Conservation (phyloP, 2,113 vertebrate species). For the Apteryx mantelli region DNA sequence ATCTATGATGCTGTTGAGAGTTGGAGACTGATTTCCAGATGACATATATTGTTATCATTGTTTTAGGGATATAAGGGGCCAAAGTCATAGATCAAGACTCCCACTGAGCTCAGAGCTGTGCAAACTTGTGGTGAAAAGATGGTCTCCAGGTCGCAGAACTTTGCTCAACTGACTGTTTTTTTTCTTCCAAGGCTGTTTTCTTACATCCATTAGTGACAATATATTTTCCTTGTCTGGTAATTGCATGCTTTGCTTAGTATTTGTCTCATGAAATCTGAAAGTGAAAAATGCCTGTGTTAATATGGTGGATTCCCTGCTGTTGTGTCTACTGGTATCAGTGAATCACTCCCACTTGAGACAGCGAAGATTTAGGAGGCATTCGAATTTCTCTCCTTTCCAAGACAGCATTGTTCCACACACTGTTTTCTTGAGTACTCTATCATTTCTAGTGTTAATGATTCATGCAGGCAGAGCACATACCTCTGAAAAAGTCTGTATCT, state of each 20-base stretch:
- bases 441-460: not conserved
- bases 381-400: not conserved
- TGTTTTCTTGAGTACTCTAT: not conserved
- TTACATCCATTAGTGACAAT: not conserved
- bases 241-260: not conserved
- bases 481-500: not conserved
- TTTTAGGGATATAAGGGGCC: not conserved
- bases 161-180: not conserved
- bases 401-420: not conserved
- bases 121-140: not conserved
- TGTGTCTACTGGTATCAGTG: not conserved
- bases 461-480: not conserved
- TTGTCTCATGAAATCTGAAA: not conserved
- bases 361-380: not conserved
- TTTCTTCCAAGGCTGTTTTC: not conserved
- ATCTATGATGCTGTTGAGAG: not conserved
- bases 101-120: not conserved
- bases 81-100: not conserved
- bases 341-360: not conserved
- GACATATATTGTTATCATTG: not conserved
- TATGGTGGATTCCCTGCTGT: not conserved
- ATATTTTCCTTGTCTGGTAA: not conserved
- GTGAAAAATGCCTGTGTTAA: conserved; percentile 3
- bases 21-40: conserved; percentile 21
- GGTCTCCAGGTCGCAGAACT: not conserved